Evolutionary conservation across 2,113 vertebrate genomes (phyloP).

Genomic region (Saccopteryx bilineata): DNA sequence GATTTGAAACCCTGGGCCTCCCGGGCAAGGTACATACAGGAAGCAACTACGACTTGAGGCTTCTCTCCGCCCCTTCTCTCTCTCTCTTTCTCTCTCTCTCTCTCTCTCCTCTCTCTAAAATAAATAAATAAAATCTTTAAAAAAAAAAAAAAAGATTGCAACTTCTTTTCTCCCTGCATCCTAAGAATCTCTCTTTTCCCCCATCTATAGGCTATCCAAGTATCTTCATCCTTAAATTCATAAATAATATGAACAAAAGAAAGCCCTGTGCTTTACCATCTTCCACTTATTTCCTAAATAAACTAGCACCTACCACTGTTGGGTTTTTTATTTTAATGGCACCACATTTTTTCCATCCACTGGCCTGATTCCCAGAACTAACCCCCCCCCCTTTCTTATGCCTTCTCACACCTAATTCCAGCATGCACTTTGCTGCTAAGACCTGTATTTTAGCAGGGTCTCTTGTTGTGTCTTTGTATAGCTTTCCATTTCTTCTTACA

Average conservation of each 20-base stretch:
- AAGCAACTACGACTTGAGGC: no score
- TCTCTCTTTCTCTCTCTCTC: no score
- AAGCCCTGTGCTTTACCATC: neutral
- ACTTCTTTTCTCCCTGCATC: neutral
- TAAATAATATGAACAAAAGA: neutral
- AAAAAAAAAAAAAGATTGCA: neutral
- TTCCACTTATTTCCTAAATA: neutral
- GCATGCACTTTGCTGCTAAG: neutral
- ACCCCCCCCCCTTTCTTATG: neutral
- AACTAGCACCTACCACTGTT: neutral
- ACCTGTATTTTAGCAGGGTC: neutral
- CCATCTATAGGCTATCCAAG: neutral
- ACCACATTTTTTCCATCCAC: neutral
- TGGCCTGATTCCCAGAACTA: neutral
- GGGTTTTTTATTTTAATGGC: neutral
- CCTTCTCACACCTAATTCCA: neutral
- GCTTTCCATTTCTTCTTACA: constrained; percentile 10
- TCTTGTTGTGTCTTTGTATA: neutral
- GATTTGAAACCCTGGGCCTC: no score
- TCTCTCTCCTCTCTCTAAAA: no score
- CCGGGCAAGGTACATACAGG: no score
- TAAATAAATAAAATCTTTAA: no score
- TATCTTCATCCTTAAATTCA: neutral
- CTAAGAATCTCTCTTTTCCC: constrained; percentile 11
- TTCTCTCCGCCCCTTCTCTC: no score